Base-by-base conservation (phyloP, 2,797 vertebrate genomes). In the Catharus ustulatus region DNA sequence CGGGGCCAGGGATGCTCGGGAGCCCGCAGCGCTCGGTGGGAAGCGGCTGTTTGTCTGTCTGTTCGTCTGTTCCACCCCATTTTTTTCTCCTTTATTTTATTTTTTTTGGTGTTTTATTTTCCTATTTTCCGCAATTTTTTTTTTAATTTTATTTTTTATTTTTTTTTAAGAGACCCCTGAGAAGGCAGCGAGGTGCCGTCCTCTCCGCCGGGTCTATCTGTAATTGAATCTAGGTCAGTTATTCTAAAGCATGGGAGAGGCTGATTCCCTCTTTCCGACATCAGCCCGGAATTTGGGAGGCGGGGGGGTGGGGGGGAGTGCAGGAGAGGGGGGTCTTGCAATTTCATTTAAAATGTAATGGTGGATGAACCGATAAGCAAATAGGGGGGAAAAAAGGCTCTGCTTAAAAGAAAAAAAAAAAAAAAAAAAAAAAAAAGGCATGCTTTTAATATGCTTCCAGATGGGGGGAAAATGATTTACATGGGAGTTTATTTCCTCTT, bases 191-290 rank as follows among this genome's bases (percentile, higher is more conserved):
- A 98, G 98, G 98, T 98, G 98, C 99, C 98, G 98, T 97, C 98
- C 98, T 98, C 98, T 98, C 98, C 97, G 98, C 94, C 94, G 69
- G 97, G 89, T 98, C 98, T 99, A 99, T 99, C 99, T 99, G 98
- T 99, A 99, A 99, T 99, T 99, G 99, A 99, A 99, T 99, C 99
- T 99, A 98, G 99, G 99, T 98, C 98, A 98, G 98, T 94, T 98
- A 99, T 99, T 98, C 98, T 98, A 98, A 99, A 98, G 98, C 98
- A 98, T 98, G 92, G 98, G 97, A 98, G 98, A 98, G 98, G 98
- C 98, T 97, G 98, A 98, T 98, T 98, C 98, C 98, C 98, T 98
- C 98, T 98, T 99, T 98, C 98, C 98, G 98, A 98, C 98, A 98
- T 98, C 98, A 98, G 98, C 96, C 98, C 98, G 98, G 98, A 99